Base-by-base conservation (phyloP, 2,888 invertebrate species). In the Drosophila maculinotata region DNA sequence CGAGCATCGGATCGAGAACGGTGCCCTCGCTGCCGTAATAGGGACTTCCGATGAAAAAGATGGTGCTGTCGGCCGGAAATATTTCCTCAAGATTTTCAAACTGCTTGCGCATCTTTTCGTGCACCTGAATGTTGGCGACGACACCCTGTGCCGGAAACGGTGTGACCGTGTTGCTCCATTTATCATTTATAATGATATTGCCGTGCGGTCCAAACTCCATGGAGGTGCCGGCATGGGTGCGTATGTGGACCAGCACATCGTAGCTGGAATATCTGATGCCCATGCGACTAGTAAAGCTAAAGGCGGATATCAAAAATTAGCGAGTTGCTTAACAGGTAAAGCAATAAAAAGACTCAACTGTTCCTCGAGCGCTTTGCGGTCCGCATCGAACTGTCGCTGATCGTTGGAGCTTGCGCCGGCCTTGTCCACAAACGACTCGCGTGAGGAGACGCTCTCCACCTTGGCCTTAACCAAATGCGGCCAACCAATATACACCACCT, bases 381-480 rank as follows among this genome's bases (percentile, higher is more conserved):
- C 80, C 20, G 53, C 20, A 2, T 87, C 79, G 35, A 87, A 89
- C 53, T 74, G 54, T 7, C 79, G 81, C 14, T 68, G 6, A 0
- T 89, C 89, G 30, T 79, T 84, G 1, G 64, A 36, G 1, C 45
- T 48, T 0, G 70, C 25, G 1, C 89, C 89, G 6, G 78, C 66
- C 0, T 53, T 31, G 2, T 93, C 93, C 0, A 89, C 88, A 63
- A 92, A 91, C 90, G 79, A 62, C 0, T 79, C 69, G 0, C 69
- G 57, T 31, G 87, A 83, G 0, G 88, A 88, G 3, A 92, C 63
- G 1, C 71, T 82, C 2, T 92, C 93, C 92, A 91, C 95, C 94
- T 93, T 94, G 12, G 97, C 97, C 91, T 96, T 96, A n/a, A 94
- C 93, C 52, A 99, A 93, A 92, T 98, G 97, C 0, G 99, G 99